Conservation (phyloP, 1,140 invertebrate species). For the Muscidifurax raptorellus region DNA sequence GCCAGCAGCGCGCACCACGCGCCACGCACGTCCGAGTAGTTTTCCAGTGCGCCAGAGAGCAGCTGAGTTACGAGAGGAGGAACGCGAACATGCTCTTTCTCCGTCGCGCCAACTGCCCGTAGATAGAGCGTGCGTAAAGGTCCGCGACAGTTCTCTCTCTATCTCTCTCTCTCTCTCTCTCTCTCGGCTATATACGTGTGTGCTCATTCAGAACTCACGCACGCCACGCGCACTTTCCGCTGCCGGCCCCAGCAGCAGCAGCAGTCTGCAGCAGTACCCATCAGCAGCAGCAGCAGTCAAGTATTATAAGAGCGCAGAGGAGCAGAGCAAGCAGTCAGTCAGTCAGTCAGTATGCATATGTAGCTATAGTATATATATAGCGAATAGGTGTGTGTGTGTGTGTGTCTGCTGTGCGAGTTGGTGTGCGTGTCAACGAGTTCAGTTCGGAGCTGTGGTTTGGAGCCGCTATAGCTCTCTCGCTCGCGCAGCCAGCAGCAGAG, state of each 20-base stretch:
- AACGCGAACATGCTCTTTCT: no score
- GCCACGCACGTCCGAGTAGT: constrained; percentile 35
- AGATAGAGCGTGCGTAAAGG: neutral
- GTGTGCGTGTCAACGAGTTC: constrained; percentile 20
- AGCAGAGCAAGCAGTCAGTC: neutral
- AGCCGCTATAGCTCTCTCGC: constrained; percentile 11
- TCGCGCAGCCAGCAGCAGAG: no score
- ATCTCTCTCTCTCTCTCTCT: neutral
- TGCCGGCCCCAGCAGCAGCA: constrained; percentile 3
- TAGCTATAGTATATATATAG: neutral
- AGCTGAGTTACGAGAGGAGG: constrained; percentile 18
- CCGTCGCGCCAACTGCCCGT: no score
- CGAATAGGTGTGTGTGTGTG: neutral
- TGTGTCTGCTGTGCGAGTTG: neutral
- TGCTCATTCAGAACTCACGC: constrained; percentile 45
- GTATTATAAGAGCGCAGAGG: neutral
- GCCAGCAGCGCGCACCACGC: neutral
- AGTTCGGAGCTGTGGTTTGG: neutral
- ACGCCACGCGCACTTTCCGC: neutral
- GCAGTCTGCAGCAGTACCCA: neutral
- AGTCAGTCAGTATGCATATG: neutral
- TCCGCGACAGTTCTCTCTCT: neutral
- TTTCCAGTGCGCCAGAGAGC: constrained; percentile 32
- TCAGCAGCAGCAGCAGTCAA: neutral
- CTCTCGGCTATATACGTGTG: neutral